Percentiles rank a stretch among this genome's conserved stretches.
phyloP scores from a whole-genome alignment of 2,113 vertebrate species.

The Triplophysa siluroides region DNA sequence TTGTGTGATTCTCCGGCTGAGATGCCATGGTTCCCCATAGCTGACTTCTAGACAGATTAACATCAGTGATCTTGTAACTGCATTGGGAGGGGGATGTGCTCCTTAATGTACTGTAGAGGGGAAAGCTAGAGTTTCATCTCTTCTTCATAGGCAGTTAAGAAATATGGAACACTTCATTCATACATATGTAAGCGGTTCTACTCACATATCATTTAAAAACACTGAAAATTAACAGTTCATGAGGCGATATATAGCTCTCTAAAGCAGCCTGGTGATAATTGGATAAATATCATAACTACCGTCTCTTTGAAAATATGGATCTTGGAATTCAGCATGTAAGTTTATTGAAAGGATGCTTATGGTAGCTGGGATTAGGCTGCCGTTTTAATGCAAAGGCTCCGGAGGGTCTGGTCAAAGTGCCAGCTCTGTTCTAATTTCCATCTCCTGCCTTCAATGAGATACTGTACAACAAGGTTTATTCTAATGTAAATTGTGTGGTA shows the following conservation, averaged over 20 bases:
- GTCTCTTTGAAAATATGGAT: neutral
- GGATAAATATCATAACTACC: neutral
- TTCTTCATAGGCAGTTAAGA: constrained; percentile 12
- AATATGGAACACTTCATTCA: constrained; percentile 17
- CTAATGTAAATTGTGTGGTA: constrained; percentile 50
- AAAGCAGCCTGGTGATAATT: no score
- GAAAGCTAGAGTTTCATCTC: constrained; percentile 23
- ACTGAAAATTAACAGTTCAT: neutral
- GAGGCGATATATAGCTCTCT: neutral
- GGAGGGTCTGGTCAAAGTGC: constrained; percentile 30
- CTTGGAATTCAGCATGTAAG: constrained; percentile 4
- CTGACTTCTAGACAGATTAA: constrained; percentile 46
- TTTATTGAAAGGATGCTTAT: constrained; percentile 16
- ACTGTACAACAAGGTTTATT: constrained; percentile 48
- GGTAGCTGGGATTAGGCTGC: neutral
- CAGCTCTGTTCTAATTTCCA: constrained; percentile 40
- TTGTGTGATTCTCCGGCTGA: constrained; percentile 39
- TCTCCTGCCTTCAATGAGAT: constrained; percentile 31
- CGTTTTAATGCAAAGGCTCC: constrained; percentile 24
- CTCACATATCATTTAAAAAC: neutral
- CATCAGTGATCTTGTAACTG: constrained; percentile 37
- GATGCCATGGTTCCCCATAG: constrained; percentile 44
- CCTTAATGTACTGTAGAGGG: neutral
- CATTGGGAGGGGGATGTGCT: constrained; percentile 37
- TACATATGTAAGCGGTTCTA: no score